Evolutionary conservation across 2,888 invertebrate genomes (phyloP), one percentile per base, ranked within the genome.

Genomic region (Sthenelais limicola): DNA sequence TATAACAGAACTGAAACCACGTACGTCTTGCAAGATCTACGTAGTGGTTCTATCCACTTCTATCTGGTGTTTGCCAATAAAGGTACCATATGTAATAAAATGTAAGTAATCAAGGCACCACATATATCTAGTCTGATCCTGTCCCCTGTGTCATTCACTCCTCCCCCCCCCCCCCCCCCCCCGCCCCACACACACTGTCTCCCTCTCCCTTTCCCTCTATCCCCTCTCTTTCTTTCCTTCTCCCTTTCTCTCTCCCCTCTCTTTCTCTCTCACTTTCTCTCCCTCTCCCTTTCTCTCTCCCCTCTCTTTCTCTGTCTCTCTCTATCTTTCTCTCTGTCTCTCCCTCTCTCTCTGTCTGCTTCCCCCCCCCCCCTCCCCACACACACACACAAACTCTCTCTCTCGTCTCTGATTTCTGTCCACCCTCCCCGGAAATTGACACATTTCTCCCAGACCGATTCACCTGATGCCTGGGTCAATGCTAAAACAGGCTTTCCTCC

Each of bases 401-500:
- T 7, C 4, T 24, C 26, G 52, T n/a, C 52, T 52, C 26, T 30
- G 2, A 28, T 52, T 15, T 30, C 28, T 52, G 24, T 26, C n/a
- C 18, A 4, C 51, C n/a, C n/a, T n/a, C n/a, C n/a, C n/a, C n/a
- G n/a, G n/a, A n/a, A n/a, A 28, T 28, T 56, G 56, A 56, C 56
- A 56, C 56, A 24, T 56, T 51, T 56, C 52, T 52, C 52, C 52
- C 12, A 28, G 3, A 33, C 12, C 32, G 56, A 56, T 56, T 24
- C n/a, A n/a, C 32, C 32, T 62, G 62, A 35, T 43, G 38, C 62
- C n/a, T n/a, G n/a, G n/a, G n/a, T n/a, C n/a, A n/a, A n/a, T n/a
- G n/a, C n/a, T n/a, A n/a, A n/a, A n/a, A n/a, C n/a, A n/a, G n/a
- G n/a, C n/a, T n/a, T n/a, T n/a, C n/a, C 62, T 38, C 24, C 4